phyloP scores from a whole-genome alignment of 2,113 vertebrate species.

The Myodes glareolus region DNA sequence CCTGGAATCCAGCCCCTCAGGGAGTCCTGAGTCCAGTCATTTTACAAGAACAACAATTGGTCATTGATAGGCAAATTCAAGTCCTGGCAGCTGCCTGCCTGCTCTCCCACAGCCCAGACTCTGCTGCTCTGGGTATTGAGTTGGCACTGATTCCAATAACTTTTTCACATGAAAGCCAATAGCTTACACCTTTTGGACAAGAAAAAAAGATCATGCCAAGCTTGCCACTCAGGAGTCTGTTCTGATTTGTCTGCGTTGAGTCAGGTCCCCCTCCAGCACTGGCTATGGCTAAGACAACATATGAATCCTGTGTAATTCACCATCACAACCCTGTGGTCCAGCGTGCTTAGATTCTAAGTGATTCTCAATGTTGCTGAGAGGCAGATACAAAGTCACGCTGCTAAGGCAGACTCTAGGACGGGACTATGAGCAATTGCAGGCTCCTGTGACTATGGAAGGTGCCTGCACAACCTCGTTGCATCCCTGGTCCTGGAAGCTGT shows the following conservation, averaged over 20 bases:
- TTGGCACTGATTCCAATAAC: not conserved
- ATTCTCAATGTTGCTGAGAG: fast-evolving
- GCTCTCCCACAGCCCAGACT: not conserved
- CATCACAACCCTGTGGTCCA: not conserved
- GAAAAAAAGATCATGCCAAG: fast-evolving
- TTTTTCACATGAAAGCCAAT: not conserved
- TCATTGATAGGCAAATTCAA: not conserved
- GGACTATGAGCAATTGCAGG: not conserved
- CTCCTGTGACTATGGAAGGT: too few relatives aligned
- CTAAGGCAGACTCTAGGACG: not conserved
- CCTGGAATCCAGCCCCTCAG: not conserved
- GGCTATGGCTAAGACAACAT: not conserved
- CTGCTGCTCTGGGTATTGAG: not conserved
- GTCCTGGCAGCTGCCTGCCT: too few relatives aligned
- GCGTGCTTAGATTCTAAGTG: not conserved
- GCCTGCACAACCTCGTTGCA: not conserved
- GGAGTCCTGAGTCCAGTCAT: not conserved
- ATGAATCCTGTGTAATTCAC: fast-evolving
- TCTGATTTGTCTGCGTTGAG: fast-evolving
- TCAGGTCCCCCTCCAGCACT: not conserved
- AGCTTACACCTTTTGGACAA: not conserved
- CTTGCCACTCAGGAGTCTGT: fast-evolving
- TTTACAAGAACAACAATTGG: not conserved
- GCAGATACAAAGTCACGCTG: too few relatives aligned
- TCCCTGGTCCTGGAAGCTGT: not conserved